A percentile compares a stretch with the other conserved stretches of the same genome.
phyloP scores from a whole-genome alignment of 1,140 invertebrate species.

The Caerostris darwini region DNA sequence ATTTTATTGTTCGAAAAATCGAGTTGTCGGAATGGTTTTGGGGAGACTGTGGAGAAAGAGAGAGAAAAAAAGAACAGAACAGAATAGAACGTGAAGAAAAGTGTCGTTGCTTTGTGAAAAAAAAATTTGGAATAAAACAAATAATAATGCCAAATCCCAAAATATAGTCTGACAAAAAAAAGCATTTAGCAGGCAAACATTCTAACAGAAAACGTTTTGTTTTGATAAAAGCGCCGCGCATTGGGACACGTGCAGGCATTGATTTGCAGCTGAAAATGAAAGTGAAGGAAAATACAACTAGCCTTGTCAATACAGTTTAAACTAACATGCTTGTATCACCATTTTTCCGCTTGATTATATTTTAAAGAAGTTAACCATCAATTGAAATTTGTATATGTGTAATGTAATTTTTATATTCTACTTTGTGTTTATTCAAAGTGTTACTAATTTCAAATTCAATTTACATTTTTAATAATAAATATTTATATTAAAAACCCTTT shows the following conservation, averaged over 20 bases:
- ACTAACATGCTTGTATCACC: neutral
- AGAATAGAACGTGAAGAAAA: neutral
- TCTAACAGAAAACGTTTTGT: neutral
- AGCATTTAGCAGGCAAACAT: neutral
- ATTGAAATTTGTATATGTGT: no score
- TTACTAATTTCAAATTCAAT: no score
- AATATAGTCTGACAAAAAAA: constrained; percentile 1
- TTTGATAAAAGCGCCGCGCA: neutral
- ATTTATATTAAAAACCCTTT: no score
- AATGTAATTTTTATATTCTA: no score
- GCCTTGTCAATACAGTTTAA: neutral
- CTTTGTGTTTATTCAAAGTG: no score
- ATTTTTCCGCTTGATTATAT: no score
- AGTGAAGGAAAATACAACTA: neutral
- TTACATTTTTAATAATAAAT: no score
- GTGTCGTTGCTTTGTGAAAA: neutral
- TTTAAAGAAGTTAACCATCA: no score
- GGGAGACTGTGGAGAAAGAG: neutral
- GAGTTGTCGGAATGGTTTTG: neutral
- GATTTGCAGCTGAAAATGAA: neutral
- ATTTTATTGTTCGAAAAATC: constrained; percentile 20
- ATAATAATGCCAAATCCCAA: neutral
- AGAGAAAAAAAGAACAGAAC: no score
- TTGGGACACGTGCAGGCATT: neutral
- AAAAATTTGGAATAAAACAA: neutral